Conservation (phyloP, 2,888 invertebrate genomes). For the Lasioglossum morio region DNA sequence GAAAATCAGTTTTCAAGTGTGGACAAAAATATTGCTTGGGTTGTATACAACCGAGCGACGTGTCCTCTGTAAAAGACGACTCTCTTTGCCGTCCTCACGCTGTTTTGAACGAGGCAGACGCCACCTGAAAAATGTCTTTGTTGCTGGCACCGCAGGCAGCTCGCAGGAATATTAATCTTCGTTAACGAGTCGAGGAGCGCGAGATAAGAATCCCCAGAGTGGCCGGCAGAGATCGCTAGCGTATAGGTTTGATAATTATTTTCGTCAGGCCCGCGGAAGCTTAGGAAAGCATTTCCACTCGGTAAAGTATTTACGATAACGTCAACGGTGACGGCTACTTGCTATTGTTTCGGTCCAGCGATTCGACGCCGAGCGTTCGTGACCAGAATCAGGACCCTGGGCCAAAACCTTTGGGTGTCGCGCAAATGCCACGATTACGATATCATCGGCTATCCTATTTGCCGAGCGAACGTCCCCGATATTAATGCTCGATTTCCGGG, state of each 20-base stretch:
- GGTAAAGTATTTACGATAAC: constrained; percentile 6
- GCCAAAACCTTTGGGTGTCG: neutral
- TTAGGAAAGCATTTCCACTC: neutral
- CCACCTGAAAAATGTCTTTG: too few species aligned
- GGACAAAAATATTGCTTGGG: too few species aligned
- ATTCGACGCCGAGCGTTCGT: neutral
- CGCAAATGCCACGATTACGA: constrained; percentile 1
- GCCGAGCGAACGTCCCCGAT: neutral
- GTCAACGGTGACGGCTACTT: neutral
- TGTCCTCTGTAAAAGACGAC: too few species aligned
- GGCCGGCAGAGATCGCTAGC: neutral
- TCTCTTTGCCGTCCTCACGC: too few species aligned
- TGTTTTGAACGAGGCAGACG: too few species aligned
- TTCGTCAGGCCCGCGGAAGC: neutral
- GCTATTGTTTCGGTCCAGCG: neutral
- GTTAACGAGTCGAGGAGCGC: constrained; percentile 1
- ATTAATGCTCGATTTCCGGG: neutral
- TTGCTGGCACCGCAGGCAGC: too few species aligned
- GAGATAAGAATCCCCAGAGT: neutral
- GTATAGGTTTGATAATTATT: neutral
- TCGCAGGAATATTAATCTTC: neutral
- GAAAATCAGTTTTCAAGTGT: too few species aligned
- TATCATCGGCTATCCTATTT: neutral
- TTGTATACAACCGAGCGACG: too few species aligned
- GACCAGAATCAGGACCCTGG: constrained; percentile 2